Evolutionary conservation across 2,888 invertebrate genomes (phyloP), one percentile per base, ranked within the genome.

Genomic region (Isotomurus palustris): DNA sequence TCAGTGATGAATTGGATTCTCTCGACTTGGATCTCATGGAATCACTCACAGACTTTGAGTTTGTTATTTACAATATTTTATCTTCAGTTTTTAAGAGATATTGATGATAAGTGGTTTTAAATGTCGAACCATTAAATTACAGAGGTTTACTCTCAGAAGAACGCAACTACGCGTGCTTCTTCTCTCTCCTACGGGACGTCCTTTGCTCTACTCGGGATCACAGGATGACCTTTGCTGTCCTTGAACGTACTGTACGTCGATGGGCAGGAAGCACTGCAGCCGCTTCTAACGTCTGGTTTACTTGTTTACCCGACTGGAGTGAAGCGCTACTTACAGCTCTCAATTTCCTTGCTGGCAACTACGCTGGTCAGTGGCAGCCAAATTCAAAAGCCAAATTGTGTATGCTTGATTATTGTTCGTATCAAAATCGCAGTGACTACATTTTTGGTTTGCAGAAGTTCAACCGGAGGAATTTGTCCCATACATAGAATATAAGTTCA

Each of bases 391-490:
- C n/a, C n/a, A n/a, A n/a, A n/a, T n/a, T n/a, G n/a, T n/a, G n/a
- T n/a, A n/a, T n/a, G n/a, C n/a, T n/a, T n/a, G n/a, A n/a, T n/a
- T n/a, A n/a, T n/a, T n/a, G n/a, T n/a, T n/a, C n/a, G n/a, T n/a
- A n/a, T n/a, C n/a, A n/a, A n/a, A n/a, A n/a, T n/a, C n/a, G n/a
- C n/a, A n/a, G n/a, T n/a, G n/a, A n/a, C n/a, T n/a, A n/a, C n/a
- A 56, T 32, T 53, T 29, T 53, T 53, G n/a, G 32, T 51, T 53
- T 72, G 29, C 70, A 78, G 80, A 79, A 63, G 73, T 77, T 51
- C 84, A 87, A 72, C 87, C 91, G 0, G 86, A 88, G 29, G 90
- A 91, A 72, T 92, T 88, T 79, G 88, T 91, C 29, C 91, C 92
- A 2, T 91, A 87, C 72, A 81, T 92, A 71, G 91, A 91, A 74